Evolutionary conservation across 2,797 vertebrate species (phyloP), one percentile per base, ranked within the genome.

Genomic region (Sebastes nivosus): DNA sequence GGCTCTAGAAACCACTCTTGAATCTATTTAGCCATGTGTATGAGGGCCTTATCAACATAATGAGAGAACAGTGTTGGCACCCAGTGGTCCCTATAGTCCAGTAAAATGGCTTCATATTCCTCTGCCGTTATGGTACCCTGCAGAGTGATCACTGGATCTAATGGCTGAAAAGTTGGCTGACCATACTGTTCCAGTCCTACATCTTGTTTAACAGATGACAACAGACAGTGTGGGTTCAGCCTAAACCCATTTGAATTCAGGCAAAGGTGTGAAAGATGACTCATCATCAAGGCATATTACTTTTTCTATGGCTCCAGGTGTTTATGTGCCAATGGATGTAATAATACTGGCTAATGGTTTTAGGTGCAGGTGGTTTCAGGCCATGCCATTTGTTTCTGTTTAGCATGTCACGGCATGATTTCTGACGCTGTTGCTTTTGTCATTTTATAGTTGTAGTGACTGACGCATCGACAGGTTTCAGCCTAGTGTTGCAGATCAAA

Each of bases 81-180:
- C 64, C 63, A 67, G 34, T 30, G 65, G 57, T 80, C 59, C 82
- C 73, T 76, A 12, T 14, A 30, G 70, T 73, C 77, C 73, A 77
- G 24, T 63, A 59, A 88, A 83, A 83, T 72, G 78, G 38, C 64
- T 75, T 87, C 38, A 61, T 59, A 80, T 85, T 82, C 14, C 18
- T 85, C 61, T 55, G 58, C 68, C 52, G 57, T 77, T 72, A 79
- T 63, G 59, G 67, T 46, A 22, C 71, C 75, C 68, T 77, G 83
- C 78, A 65, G 81, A 81, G 73, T 80, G 79, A 88, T 85, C 67
- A 77, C 61, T 72, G 76, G 76, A 73, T 73, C 75, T 87, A 81
- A 84, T 86, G 68, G 71, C 79, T 79, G 67, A 79, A 82, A 86
- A 67, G 69, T 75, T 75, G 81, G 63, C 76, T 72, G 84, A 83